phyloP scores from a whole-genome alignment of 2,888 invertebrate genomes.

The Periphyllus acericola region DNA sequence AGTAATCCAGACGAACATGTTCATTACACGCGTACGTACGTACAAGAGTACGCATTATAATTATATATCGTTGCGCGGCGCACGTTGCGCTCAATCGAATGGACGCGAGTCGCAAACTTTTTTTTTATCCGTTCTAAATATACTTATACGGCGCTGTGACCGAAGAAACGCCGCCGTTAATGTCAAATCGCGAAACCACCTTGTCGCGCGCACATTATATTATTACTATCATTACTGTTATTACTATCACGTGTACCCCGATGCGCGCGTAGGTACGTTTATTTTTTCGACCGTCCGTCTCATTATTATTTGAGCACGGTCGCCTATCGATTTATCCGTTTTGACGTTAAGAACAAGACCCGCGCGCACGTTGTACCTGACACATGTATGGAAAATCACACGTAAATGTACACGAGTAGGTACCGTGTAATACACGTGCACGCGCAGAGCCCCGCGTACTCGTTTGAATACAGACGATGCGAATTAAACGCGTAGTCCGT shows the following conservation, averaged over 20 bases:
- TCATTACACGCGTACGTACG: too few species aligned
- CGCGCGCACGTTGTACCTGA: neutral
- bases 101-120: neutral
- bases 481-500: neutral
- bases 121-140: neutral
- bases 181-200: neutral
- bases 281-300: neutral
- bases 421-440: too few species aligned
- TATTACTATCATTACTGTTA: neutral
- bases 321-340: neutral
- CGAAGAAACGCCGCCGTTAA: neutral
- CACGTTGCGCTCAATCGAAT: neutral
- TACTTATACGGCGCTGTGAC: neutral
- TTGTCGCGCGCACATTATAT: neutral
- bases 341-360: neutral
- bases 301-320: neutral
- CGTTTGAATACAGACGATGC: conserved; percentile 10
- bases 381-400: neutral
- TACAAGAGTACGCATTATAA: too few species aligned
- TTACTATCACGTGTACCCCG: too few species aligned
- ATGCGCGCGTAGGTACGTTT: neutral
- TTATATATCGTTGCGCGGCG: neutral
- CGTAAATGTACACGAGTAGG: too few species aligned
- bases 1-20: too few species aligned
- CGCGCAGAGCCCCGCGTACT: neutral